Percentiles rank a stretch among this genome's conserved stretches.
Conservation (phyloP, 2,888 invertebrate species). For the Tipula helvola region DNA sequence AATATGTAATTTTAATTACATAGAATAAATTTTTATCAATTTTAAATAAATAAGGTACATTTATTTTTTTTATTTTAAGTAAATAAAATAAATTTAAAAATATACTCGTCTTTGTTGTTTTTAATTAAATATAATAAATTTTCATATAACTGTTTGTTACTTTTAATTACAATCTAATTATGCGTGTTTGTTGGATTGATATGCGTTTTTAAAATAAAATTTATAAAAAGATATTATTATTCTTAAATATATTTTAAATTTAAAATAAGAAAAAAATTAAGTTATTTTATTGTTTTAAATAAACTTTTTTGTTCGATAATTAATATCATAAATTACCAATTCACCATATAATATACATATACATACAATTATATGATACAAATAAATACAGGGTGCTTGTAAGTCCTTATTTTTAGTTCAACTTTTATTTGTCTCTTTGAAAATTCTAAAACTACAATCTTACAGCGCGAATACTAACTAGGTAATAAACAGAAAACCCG, state of each 20-base stretch:
- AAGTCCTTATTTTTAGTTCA: too few species aligned
- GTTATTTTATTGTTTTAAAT: neutral
- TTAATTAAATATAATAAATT: neutral
- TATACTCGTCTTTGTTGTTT: neutral
- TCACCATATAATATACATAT: neutral
- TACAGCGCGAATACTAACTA: too few species aligned
- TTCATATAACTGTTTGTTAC: neutral
- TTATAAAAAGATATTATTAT: neutral
- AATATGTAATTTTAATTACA: neutral
- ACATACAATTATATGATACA: neutral
- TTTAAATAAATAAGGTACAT: neutral
- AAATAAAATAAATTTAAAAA: neutral
- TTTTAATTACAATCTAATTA: neutral
- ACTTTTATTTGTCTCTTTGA: too few species aligned
- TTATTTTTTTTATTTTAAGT: neutral
- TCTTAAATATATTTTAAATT: neutral
- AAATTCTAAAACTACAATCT: too few species aligned
- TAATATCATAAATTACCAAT: neutral
- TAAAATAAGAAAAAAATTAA: neutral
- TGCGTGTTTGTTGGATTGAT: constrained; percentile 9
- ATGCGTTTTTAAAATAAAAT: neutral
- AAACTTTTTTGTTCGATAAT: neutral
- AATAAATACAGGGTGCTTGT: too few species aligned
- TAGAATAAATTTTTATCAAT: neutral
- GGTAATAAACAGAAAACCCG: too few species aligned